Evolutionary conservation across 2,113 vertebrate genomes (phyloP).

Genomic region (Nycticorax nycticorax): DNA sequence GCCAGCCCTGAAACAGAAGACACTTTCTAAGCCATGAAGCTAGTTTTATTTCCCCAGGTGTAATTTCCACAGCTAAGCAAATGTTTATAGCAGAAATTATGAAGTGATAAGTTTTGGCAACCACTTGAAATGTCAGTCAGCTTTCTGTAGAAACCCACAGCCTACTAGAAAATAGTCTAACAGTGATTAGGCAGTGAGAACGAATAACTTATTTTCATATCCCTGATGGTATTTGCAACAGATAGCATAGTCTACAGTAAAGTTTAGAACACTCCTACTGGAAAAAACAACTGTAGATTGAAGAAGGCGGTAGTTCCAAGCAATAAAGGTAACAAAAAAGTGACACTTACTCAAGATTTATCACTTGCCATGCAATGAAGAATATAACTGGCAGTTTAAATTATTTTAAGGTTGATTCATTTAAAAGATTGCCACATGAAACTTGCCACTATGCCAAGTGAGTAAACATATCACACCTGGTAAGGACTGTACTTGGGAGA

Average conservation of each 20-base stretch:
- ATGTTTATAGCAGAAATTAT: background rate
- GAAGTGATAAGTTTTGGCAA: background rate
- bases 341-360: background rate
- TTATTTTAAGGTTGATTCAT: conserved; percentile 5
- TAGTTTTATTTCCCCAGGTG: background rate
- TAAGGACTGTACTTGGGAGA: background rate
- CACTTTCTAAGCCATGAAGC: background rate
- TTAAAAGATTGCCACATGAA: background rate
- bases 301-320: background rate
- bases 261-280: background rate
- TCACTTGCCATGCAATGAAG: background rate
- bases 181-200: background rate
- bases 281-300: background rate
- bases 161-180: background rate
- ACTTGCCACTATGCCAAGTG: background rate
- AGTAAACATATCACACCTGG: background rate
- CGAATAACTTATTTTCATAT: background rate
- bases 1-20: background rate
- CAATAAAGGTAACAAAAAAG: background rate
- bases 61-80: background rate
- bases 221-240: background rate
- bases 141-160: background rate
- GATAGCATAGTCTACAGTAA: background rate
- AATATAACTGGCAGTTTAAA: background rate
- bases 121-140: background rate